Percentiles rank a stretch among this genome's conserved stretches.
phyloP scores from a whole-genome alignment of 1,140 invertebrate genomes.

The Bicyclus anynana region DNA sequence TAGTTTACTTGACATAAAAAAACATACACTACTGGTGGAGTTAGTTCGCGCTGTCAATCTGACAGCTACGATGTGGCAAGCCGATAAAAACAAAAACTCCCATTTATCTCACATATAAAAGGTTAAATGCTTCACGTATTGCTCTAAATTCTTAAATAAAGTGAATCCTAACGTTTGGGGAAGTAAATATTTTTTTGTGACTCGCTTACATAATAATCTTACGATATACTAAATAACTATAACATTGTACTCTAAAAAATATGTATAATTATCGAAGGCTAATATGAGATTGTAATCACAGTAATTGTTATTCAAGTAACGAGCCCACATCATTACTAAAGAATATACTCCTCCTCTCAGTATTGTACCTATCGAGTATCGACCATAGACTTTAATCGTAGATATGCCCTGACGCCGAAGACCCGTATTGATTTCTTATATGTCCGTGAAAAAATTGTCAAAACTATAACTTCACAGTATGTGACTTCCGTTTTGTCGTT shows the following conservation, averaged over 20 bases:
- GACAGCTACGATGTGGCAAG: conserved; percentile 28
- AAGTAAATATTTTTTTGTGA: conserved; percentile 75
- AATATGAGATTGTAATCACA: conserved; percentile 76
- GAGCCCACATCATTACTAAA: conserved; percentile 70
- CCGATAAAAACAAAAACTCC: conserved; percentile 31
- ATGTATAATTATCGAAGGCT: conserved; percentile 77
- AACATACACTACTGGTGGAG: conserved; percentile 22
- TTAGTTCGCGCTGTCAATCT: background rate
- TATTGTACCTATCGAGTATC: background rate
- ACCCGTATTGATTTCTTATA: too few relatives aligned
- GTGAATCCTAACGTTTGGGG: conserved; percentile 66
- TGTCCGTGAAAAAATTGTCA: too few relatives aligned
- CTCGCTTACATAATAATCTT: conserved; percentile 67
- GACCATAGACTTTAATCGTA: too few relatives aligned
- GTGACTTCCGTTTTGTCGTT: too few relatives aligned
- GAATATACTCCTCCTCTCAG: conserved; percentile 51
- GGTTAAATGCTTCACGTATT: conserved; percentile 70
- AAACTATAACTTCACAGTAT: too few relatives aligned
- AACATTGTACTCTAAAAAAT: conserved; percentile 77
- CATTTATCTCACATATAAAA: conserved; percentile 63
- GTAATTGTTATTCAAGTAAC: conserved; percentile 74
- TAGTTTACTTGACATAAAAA: too few relatives aligned
- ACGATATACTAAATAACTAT: conserved; percentile 75
- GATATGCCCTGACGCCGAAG: too few relatives aligned
- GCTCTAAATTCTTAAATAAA: conserved; percentile 66